Conservation (phyloP, 2,113 vertebrate species). For the Rana temporaria region DNA sequence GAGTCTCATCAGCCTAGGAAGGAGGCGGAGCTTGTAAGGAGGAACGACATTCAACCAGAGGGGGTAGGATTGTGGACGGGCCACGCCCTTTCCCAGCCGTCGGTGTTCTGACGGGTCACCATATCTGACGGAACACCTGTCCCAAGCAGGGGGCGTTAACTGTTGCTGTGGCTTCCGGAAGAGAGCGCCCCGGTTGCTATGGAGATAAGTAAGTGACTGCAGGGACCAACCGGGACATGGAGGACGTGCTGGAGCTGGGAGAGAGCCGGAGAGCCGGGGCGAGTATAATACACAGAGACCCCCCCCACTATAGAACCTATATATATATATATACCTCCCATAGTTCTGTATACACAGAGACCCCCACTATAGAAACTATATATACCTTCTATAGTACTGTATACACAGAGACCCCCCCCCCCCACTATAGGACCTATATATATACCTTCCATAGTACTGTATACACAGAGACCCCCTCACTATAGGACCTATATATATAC, state of each 20-base stretch:
- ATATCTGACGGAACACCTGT: too few species aligned
- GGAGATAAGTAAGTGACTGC: background rate
- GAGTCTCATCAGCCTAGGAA: background rate
- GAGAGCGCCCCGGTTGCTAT: conserved; percentile 10
- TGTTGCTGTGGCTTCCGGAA: conserved; percentile 60
- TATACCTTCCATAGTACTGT: too few species aligned
- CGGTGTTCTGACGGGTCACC: too few species aligned
- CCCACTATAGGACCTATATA: too few species aligned
- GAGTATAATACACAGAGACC: conserved; percentile 55
- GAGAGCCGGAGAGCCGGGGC: conserved; percentile 69
- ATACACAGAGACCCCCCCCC: background rate
- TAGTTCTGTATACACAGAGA: background rate
- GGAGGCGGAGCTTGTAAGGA: background rate
- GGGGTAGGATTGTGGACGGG: too few species aligned
- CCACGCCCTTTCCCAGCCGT: background rate
- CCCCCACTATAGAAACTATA: background rate
- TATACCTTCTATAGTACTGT: background rate
- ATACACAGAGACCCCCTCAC: too few species aligned
- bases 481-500: too few species aligned
- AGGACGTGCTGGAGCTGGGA: conserved; percentile 73
- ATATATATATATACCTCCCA: too few species aligned
- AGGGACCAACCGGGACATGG: conserved; percentile 70
- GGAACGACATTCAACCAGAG: too few species aligned
- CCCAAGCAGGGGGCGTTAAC: conserved; percentile 60
- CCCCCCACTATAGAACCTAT: background rate